Base-by-base conservation (phyloP, 2,888 invertebrate genomes). In the Calliphora vomitoria region DNA sequence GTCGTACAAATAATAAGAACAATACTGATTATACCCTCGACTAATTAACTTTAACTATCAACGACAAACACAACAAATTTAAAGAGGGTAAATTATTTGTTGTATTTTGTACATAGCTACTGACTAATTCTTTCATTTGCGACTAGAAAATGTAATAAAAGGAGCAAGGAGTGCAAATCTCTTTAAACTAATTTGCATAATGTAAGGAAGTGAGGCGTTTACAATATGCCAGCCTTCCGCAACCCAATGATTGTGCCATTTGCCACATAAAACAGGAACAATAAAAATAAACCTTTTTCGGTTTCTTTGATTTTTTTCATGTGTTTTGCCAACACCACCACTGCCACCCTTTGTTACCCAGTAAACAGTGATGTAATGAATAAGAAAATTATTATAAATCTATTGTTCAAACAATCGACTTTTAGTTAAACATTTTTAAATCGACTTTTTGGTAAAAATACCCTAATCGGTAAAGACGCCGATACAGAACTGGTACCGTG, bases 11-110 rank as follows among this genome's bases (percentile, higher is more conserved):
- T 10, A 71, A 55, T 4, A 55, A 53, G 25, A 71, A 85, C 44
- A 62, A 58, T 53, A 58, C 2, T 55, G 69, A 80, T 86, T 76
- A 80, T 66, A 64, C 75, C 75, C 75, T 66, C 44, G n/a, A 53
- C 87, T 87, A 87, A 87, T 87, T 87, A 84, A 87, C 87, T 87
- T 76, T 60, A 81, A 84, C 62, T 41, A 44, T 55, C 74, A 82
- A 78, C 62, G 55, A 60, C 71, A 80, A 38, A 62, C 50, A 62
- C 50, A 71, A 71, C 20, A 35, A 44, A 71, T 25, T 71, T 64
- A 13, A 86, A 58, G 64, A 64, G 83, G 82, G 82, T 68, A 55
- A 74, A 82, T 79, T 74, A 71, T 79, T 64, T 62, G 31, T 60
- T 82, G 50, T 35, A 60, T n/a, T n/a, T 68, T 76, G 76, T 35